Evolutionary conservation across 2,113 vertebrate species (phyloP).

Genomic region (Melanerpes aurifrons): DNA sequence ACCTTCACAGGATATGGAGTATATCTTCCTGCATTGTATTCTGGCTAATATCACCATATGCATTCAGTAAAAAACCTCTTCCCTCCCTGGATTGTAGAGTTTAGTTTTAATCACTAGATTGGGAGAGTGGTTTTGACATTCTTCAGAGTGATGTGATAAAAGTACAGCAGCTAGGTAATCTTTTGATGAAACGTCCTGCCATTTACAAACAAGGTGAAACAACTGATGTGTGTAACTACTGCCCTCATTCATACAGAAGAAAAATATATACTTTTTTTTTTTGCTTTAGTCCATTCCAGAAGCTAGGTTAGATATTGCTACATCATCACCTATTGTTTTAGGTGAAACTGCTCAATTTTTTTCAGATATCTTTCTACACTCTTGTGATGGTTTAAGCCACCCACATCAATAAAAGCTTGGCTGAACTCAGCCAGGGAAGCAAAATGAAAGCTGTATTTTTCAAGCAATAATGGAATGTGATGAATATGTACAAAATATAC

Average conservation of each 20-base stretch:
- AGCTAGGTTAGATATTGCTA: neutral
- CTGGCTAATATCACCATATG: neutral
- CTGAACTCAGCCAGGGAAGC: too few species aligned
- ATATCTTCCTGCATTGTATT: neutral
- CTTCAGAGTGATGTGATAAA: neutral
- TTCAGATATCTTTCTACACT: too few species aligned
- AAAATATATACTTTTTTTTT: neutral
- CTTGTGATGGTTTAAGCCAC: too few species aligned
- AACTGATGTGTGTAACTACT: neutral
- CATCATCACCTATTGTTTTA: accelerated
- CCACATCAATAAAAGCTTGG: too few species aligned
- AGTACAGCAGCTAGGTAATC: neutral
- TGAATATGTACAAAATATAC: too few species aligned
- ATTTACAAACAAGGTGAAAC: neutral
- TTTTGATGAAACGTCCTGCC: neutral
- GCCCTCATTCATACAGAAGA: neutral
- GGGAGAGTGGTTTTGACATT: neutral
- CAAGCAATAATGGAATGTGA: too few species aligned
- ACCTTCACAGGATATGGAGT: too few species aligned
- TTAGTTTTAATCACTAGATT: neutral
- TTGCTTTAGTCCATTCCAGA: accelerated
- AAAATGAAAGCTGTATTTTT: too few species aligned
- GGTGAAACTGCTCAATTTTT: neutral
- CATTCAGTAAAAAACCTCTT: neutral
- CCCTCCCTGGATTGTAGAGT: neutral